Base-by-base conservation (phyloP, 2,113 vertebrate species). In the Calypte anna region DNA sequence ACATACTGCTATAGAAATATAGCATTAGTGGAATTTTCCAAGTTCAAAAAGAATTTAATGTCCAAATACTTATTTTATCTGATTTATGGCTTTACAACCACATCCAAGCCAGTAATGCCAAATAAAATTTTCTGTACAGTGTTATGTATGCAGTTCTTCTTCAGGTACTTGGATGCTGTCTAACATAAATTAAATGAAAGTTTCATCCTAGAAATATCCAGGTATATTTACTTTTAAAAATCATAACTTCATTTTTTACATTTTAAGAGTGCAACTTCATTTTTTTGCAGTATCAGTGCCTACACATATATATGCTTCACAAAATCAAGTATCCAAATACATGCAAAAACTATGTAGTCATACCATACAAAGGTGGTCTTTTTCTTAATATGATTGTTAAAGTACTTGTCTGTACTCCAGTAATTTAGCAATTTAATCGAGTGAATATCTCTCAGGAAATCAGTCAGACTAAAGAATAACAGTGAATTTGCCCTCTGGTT, bases 1-100 rank as follows among this genome's bases (percentile, higher is more conserved):
- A 83, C 64, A 91, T 76, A 72, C 40, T 91, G 82, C 82, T 90
- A 40, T 88, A 90, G 90, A 93, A 96, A 81, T 84, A 91, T 25
- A 95, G 76, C 59, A 85, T 82, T 88, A 72, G 76, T 83, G 93
- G 90, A 95, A 94, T 95, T 96, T 96, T 93, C 92, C 93, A 90
- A 38, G 22, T 80, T 59, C 25, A 68, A 85, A 96, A 93, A 90
- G 88, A 96, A 94, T 96, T 86, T 90, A 83, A 36, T 78, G 53
- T 92, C 53, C 59, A 93, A 62, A 83, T 90, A 73, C 14, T 7
- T 94, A 70, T 36, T 96, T 94, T 74, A 64, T 90, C 75, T 95
- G 82, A 95, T 96, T 96, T 90, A 93, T 70, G 12, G 73, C 53
- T 95, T 91, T 64, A 77, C 59, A 67, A 33, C 67, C 59, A 20